phyloP scores from a whole-genome alignment of 1,140 invertebrate genomes.

The Neelides sp. region DNA sequence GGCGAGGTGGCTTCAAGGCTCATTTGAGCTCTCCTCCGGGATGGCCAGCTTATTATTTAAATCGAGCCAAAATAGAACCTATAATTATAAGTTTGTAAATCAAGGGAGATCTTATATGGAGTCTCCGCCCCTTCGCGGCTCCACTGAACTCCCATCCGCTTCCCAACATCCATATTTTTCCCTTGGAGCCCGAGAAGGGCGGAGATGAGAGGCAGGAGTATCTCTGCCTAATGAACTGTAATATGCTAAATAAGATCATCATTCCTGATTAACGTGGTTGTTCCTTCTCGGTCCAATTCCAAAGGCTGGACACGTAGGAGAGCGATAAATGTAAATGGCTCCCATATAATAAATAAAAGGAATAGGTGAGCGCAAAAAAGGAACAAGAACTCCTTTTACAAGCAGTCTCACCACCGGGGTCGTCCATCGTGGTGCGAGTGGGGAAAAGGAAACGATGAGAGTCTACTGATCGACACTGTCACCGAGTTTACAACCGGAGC shows the following conservation, averaged over 20 bases:
- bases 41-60: slow-evolving; percentile 29
- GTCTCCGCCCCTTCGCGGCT: slow-evolving; percentile 24
- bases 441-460: no score
- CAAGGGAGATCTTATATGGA: slow-evolving; percentile 28
- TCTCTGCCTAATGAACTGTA: slow-evolving; percentile 23
- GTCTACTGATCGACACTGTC: no score
- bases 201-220: background rate
- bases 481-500: no score
- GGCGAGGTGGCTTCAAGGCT: no score
- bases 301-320: no score
- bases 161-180: background rate
- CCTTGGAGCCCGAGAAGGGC: background rate
- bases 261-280: slow-evolving; percentile 17
- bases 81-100: slow-evolving; percentile 31
- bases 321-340: no score
- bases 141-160: background rate
- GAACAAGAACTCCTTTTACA: no score
- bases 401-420: no score
- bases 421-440: no score
- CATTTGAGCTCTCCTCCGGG: no score
- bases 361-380: no score
- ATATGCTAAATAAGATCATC: slow-evolving; percentile 27
- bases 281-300: slow-evolving; percentile 1
- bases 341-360: no score
- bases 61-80: slow-evolving; percentile 18